These are phyloP conservation scores for Priocnemis perturbator DNA, from an alignment of 2,888 invertebrate species.

Conservation along the genomic window DNA sequence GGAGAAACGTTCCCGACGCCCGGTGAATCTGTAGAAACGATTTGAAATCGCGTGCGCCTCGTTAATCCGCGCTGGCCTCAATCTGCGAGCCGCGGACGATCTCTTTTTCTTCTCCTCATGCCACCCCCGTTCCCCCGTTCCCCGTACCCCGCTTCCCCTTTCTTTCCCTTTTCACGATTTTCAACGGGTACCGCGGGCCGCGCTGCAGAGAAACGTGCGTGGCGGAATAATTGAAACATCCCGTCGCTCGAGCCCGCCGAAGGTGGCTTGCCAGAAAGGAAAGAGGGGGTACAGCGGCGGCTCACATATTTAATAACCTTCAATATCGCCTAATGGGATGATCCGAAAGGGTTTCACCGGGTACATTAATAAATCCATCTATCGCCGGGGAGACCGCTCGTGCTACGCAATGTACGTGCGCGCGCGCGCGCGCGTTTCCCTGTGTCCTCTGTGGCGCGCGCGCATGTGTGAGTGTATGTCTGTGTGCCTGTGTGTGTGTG, in stretches of 20 bases:
- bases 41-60: slow-evolving; percentile 48
- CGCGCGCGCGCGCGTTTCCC: too few relatives aligned
- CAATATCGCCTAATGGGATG: slow-evolving; percentile 70
- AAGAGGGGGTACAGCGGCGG: slow-evolving; percentile 13
- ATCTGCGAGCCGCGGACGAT: slow-evolving; percentile 39
- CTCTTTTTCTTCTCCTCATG: slow-evolving; percentile 17
- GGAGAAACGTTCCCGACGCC: slow-evolving; percentile 23
- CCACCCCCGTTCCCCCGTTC: slow-evolving; percentile 14
- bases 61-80: slow-evolving; percentile 50
- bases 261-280: slow-evolving; percentile 11
- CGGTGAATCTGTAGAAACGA: slow-evolving; percentile 50
- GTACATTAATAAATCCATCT: slow-evolving; percentile 70
- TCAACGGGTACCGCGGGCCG: slow-evolving; percentile 12
- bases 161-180: slow-evolving; percentile 10
- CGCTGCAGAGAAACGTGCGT: slow-evolving; percentile 25
- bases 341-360: slow-evolving; percentile 69
- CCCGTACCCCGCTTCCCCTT: slow-evolving; percentile 2
- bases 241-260: neutral
- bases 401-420: neutral
- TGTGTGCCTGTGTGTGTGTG: neutral
- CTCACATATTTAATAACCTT: slow-evolving; percentile 70
- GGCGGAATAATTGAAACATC: slow-evolving; percentile 53
- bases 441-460: too few relatives aligned
- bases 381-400: slow-evolving; percentile 1
- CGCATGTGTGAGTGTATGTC: too few relatives aligned